A percentile compares a stretch with the other conserved stretches of the same genome.
These are phyloP conservation scores for Oceanodroma leucorhoa DNA, from an alignment of 2,797 vertebrate genomes.

Conservation along the genomic window DNA sequence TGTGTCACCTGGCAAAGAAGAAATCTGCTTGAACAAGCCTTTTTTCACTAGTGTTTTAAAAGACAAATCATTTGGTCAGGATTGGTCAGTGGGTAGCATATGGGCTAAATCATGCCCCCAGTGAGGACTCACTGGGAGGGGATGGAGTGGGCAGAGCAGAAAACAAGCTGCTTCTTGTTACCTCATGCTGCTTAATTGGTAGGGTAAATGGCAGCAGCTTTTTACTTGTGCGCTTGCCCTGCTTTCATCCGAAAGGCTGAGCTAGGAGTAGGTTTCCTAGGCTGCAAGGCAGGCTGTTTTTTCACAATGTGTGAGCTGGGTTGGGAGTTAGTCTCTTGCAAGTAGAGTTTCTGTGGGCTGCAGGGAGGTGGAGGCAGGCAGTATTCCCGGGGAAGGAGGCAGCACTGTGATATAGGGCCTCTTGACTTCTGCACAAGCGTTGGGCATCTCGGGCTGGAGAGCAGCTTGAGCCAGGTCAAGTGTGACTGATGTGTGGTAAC, in stretches of 20 bases:
- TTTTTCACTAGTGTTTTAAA: background rate
- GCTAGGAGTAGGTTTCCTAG: background rate
- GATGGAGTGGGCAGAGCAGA: background rate
- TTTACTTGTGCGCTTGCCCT: background rate
- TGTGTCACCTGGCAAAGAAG: background rate
- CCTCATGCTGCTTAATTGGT: background rate
- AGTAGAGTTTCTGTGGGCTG: background rate
- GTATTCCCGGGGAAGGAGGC: background rate
- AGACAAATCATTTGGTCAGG: background rate
- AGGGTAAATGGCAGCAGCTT: background rate
- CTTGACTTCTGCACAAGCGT: background rate
- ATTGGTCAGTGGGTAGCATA: background rate
- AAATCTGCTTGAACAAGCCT: background rate
- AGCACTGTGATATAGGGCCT: background rate
- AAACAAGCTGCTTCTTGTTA: background rate
- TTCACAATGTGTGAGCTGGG: background rate
- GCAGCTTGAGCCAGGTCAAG: background rate
- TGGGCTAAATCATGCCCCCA: background rate
- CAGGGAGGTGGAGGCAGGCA: background rate
- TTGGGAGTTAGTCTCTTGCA: background rate
- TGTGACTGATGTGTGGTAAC: background rate
- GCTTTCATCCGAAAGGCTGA: background rate
- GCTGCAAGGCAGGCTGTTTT: background rate
- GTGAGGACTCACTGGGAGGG: background rate
- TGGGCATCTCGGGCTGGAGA: rapidly evolving